Evolutionary conservation across 2,888 invertebrate species (phyloP), one percentile per base, ranked within the genome.

Genomic region (Malthinus flaveolus): DNA sequence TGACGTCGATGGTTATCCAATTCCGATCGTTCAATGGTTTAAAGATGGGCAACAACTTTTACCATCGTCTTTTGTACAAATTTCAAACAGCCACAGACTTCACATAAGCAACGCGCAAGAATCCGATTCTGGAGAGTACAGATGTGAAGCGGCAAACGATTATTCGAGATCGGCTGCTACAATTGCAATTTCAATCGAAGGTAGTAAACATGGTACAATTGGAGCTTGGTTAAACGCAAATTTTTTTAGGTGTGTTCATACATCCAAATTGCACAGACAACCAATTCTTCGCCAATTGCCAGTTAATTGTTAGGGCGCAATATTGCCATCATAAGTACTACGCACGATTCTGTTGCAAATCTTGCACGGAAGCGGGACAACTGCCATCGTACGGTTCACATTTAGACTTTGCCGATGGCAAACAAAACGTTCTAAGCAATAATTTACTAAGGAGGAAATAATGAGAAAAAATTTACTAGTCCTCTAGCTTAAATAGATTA

Each of bases 311-410:
- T 2, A 82, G 85, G 71, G 94, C 89, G 56, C 84, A 85, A 56
- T 93, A 89, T 77, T 97, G 97, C 77, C 81, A 82, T n/a, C 94
- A 97, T 81, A 84, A 85, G 66, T 97, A 95, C 81, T 97, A 97
- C 79, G 93, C 93, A 65, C 85, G 85, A 62, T 95, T 95, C 86
- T 97, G 97, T 79, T 97, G 97, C 80, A 86, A 89, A 76, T 94
- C 95, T 1, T 97, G 97, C 77, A 91, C 93, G 60, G 83, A 90
- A 75, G 93, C 93, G 0, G 94, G 94, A 1, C 90, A 90, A 74
- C 79, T 93, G 58, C 81, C 84, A 11, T 70, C 76, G 3, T 73
- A 75, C 61, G 82, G 81, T 37, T 78, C 81, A 3, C 82, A 82
- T 67, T 70, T 81, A 31, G 73, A 76, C 15, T 39, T 49, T 10